These are phyloP conservation scores for Danionella cerebrum DNA, from an alignment of 2,113 vertebrate species.

Conservation along the genomic window DNA sequence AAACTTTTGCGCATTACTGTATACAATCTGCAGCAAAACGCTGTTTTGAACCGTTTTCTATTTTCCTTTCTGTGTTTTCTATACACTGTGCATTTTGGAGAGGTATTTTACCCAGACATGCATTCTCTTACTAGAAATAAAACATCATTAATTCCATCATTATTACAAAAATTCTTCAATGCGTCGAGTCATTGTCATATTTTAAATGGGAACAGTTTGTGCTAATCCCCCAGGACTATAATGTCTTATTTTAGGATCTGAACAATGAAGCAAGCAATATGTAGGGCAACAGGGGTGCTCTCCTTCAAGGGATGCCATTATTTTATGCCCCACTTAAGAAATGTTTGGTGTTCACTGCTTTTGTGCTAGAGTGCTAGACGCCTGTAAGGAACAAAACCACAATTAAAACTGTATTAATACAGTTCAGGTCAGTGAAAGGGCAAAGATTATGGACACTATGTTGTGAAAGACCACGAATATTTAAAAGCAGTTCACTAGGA, in stretches of 20 bases:
- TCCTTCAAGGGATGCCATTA: conserved; percentile 61
- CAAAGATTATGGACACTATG: background rate
- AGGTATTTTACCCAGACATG: no score
- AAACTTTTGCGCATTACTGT: no score
- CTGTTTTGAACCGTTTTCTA: no score
- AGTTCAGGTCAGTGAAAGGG: no score
- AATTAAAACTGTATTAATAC: no score
- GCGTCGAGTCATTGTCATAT: conserved; percentile 25
- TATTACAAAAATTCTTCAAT: conserved; percentile 45
- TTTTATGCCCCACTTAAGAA: conserved; percentile 54
- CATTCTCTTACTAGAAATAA: no score
- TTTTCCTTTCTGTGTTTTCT: no score
- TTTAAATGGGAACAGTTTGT: conserved; percentile 45
- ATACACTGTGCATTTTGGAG: no score
- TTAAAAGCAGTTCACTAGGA: conserved; percentile 1
- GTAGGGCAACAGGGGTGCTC: conserved; percentile 57
- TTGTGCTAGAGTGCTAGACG: no score
- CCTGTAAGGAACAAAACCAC: no score
- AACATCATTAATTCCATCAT: no score
- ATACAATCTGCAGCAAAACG: no score
- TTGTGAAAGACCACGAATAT: conserved; percentile 14
- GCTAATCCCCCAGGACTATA: background rate
- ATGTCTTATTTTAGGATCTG: conserved; percentile 19
- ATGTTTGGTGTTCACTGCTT: conserved; percentile 5
- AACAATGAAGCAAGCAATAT: conserved; percentile 45